These are phyloP conservation scores for Drosophila chauvacae DNA, from an alignment of 1,140 invertebrate species.

Conservation along the genomic window DNA sequence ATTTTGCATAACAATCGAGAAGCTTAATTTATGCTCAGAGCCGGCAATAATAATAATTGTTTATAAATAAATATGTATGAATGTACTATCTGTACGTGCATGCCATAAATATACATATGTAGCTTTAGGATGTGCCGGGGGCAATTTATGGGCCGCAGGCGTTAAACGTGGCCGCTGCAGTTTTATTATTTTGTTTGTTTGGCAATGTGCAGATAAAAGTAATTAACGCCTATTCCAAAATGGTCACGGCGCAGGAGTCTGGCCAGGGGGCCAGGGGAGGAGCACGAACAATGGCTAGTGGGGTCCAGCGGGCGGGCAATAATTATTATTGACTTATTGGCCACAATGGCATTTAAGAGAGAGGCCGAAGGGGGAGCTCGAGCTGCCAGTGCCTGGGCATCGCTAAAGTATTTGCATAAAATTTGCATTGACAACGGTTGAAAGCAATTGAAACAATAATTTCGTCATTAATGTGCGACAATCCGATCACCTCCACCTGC, in stretches of 20 bases:
- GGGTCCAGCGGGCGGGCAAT: conserved; percentile 15
- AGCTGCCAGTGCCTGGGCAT: background rate
- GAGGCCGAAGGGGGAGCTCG: conserved; percentile 3
- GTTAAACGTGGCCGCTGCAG: conserved; percentile 33
- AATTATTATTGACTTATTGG: conserved; percentile 82
- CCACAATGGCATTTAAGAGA: conserved; percentile 76
- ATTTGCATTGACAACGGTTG: conserved; percentile 83
- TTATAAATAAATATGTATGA: conserved; percentile 60
- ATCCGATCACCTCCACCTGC: conserved; percentile 56
- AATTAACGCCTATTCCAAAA: conserved; percentile 79
- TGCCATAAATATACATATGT: conserved; percentile 28
- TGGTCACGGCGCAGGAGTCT: conserved; percentile 21
- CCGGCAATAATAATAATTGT: conserved; percentile 49
- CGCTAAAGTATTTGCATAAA: conserved; percentile 79
- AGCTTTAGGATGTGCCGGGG: background rate
- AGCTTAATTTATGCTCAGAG: conserved; percentile 54
- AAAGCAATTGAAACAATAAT: conserved; percentile 84
- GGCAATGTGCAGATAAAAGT: conserved; percentile 69
- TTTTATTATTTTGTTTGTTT: conserved; percentile 60
- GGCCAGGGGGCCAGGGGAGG: too few relatives aligned
- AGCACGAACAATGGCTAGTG: conserved; percentile 6
- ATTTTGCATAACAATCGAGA: conserved; percentile 44
- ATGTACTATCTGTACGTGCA: too few relatives aligned
- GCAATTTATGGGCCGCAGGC: conserved; percentile 20
- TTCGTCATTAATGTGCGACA: conserved; percentile 82